phyloP scores from a whole-genome alignment of 1,140 invertebrate genomes.

The Drosophila novamexicana region DNA sequence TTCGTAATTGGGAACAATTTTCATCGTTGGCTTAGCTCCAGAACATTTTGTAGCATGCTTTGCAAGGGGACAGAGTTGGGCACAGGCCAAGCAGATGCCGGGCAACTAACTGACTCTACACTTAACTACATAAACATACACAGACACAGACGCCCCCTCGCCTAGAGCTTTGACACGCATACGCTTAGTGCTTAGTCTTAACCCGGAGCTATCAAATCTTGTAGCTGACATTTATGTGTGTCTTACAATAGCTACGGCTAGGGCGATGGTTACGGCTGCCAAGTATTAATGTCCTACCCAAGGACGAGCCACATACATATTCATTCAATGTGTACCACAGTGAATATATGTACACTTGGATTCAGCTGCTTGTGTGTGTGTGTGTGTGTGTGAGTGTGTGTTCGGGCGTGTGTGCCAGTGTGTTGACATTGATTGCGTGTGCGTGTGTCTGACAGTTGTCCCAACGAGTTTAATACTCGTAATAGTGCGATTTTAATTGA shows the following conservation, averaged over 20 bases:
- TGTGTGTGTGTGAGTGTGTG: conserved; percentile 9
- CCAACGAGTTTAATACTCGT: conserved; percentile 67
- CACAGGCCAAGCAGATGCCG: conserved; percentile 8
- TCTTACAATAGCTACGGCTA: conserved; percentile 47
- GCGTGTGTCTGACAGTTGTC: conserved; percentile 73
- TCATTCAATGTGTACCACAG: conserved; percentile 1
- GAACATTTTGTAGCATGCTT: conserved; percentile 16
- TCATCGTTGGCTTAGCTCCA: not conserved
- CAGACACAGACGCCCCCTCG: not conserved
- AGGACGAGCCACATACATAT: conserved; percentile 17
- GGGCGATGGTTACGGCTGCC: conserved; percentile 12
- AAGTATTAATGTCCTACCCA: conserved; percentile 56
- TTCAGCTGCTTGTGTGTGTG: conserved; percentile 7
- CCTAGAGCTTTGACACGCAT: conserved; percentile 55
- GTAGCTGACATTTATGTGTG: conserved; percentile 80
- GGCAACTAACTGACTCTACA: conserved; percentile 19
- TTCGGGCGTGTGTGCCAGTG: conserved; percentile 6
- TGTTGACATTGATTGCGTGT: conserved; percentile 23
- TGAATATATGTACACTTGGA: conserved; percentile 18
- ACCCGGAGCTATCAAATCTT: conserved; percentile 74
- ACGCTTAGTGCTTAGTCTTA: conserved; percentile 71
- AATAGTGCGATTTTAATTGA: conserved; percentile 81
- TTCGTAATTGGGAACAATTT: conserved; percentile 15
- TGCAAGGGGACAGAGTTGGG: conserved; percentile 8
- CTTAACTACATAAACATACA: conserved; percentile 15